Conservation (phyloP, 2,888 invertebrate species). For the Clivina fossor region DNA sequence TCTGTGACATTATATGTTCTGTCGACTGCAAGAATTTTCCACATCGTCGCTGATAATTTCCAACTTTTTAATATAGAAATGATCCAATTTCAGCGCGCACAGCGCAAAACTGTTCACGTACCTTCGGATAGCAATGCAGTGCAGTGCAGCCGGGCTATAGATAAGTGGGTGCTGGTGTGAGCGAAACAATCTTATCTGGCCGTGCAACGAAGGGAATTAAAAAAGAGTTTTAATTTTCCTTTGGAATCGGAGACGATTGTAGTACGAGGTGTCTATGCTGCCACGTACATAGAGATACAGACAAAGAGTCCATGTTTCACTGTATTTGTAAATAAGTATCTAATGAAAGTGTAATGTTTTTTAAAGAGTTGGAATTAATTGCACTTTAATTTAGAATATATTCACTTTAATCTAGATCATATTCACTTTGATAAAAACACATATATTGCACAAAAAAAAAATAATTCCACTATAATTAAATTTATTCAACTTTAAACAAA, state of each 20-base stretch:
- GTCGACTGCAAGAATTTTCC: slow-evolving; percentile 17
- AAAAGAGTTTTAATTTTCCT: slow-evolving; percentile 33
- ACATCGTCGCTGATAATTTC: slow-evolving; percentile 25
- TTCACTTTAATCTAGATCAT: too few species aligned
- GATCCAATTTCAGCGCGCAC: slow-evolving; percentile 29
- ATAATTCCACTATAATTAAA: too few species aligned
- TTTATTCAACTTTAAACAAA: too few species aligned
- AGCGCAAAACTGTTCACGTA: slow-evolving; percentile 33
- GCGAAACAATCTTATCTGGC: slow-evolving; percentile 29
- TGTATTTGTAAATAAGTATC: not conserved
- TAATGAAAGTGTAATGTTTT: too few species aligned
- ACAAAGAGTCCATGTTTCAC: not conserved
- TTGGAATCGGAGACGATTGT: slow-evolving; percentile 24
- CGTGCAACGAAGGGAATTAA: slow-evolving; percentile 28
- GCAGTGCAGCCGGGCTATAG: too few species aligned
- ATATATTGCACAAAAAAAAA: too few species aligned
- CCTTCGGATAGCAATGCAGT: not conserved
- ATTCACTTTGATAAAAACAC: too few species aligned
- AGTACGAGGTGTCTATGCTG: not conserved
- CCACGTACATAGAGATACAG: not conserved
- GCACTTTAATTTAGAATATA: too few species aligned
- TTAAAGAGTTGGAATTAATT: too few species aligned
- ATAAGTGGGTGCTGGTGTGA: too few species aligned
- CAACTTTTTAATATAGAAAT: slow-evolving; percentile 34
- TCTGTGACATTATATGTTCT: too few species aligned